These are phyloP conservation scores for Agapornis canus DNA, from an alignment of 2,797 vertebrate genomes.

Conservation along the genomic window DNA sequence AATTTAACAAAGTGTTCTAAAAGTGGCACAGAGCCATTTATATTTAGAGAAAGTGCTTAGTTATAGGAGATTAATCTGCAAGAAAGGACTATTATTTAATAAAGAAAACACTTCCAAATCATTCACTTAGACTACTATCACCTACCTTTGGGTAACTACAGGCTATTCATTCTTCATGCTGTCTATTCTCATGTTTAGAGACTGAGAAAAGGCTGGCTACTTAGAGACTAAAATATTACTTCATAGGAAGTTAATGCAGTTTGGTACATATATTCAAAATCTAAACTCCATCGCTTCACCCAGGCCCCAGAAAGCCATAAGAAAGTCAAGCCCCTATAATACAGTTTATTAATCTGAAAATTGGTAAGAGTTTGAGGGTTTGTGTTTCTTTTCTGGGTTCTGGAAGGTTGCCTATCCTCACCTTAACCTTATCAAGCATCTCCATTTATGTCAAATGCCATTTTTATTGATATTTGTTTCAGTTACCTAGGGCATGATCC, in stretches of 20 bases:
- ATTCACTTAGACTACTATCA: not conserved
- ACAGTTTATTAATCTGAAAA: not conserved
- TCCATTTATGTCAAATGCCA: not conserved
- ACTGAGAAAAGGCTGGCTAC: not conserved
- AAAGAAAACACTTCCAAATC: constrained; percentile 3
- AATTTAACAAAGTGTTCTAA: constrained; percentile 71
- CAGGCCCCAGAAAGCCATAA: not conserved
- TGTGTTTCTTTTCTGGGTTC: not conserved
- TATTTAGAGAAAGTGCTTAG: constrained; percentile 52
- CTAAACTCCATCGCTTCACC: not conserved
- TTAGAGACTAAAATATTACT: not conserved
- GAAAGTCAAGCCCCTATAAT: not conserved
- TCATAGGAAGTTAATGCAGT: not conserved
- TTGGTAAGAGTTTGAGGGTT: not conserved
- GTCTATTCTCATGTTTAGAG: not conserved
- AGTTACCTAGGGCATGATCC: not conserved
- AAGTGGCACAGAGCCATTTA: constrained; percentile 20
- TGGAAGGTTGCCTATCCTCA: not conserved
- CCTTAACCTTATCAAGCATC: not conserved
- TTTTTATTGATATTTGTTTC: not conserved
- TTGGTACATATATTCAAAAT: not conserved
- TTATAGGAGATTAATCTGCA: constrained; percentile 42
- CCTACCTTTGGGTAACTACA: not conserved
- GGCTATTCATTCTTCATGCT: not conserved
- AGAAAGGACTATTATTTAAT: constrained; percentile 8